Conservation (phyloP, 2,797 vertebrate genomes). For the Anabacerthia variegaticeps region DNA sequence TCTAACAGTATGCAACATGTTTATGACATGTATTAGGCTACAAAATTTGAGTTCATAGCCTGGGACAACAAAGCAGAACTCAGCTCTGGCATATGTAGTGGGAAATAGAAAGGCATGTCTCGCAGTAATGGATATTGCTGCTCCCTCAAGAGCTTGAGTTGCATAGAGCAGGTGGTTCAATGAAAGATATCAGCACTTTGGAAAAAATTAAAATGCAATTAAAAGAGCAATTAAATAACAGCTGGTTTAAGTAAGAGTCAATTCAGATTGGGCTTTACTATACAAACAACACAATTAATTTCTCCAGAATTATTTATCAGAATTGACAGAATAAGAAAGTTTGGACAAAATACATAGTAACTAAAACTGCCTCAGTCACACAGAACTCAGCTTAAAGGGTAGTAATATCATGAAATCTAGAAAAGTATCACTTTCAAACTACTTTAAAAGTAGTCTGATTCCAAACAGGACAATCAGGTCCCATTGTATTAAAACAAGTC, state of each 20-base stretch:
- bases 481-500: background rate
- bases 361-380: background rate
- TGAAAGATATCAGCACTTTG: background rate
- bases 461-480: background rate
- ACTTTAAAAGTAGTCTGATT: background rate
- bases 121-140: slow-evolving; percentile 52
- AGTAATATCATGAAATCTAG: background rate
- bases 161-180: slow-evolving; percentile 68
- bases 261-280: background rate
- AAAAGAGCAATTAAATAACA: slow-evolving; percentile 16
- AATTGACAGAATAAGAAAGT: background rate
- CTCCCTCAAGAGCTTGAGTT: slow-evolving; percentile 60
- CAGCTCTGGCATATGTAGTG: slow-evolving; percentile 35
- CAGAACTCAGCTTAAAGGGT: background rate
- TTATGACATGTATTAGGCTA: slow-evolving; percentile 63
- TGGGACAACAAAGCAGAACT: slow-evolving; percentile 61
- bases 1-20: slow-evolving; percentile 64
- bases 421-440: background rate
- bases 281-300: background rate
- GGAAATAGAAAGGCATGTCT: slow-evolving; percentile 62
- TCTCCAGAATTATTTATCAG: background rate
- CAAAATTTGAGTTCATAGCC: slow-evolving; percentile 58
- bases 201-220: slow-evolving; percentile 43
- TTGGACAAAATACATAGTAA: background rate
- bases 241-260: background rate